Evolutionary conservation across 2,113 vertebrate genomes (phyloP).

Genomic region (Grammomys surdaster): DNA sequence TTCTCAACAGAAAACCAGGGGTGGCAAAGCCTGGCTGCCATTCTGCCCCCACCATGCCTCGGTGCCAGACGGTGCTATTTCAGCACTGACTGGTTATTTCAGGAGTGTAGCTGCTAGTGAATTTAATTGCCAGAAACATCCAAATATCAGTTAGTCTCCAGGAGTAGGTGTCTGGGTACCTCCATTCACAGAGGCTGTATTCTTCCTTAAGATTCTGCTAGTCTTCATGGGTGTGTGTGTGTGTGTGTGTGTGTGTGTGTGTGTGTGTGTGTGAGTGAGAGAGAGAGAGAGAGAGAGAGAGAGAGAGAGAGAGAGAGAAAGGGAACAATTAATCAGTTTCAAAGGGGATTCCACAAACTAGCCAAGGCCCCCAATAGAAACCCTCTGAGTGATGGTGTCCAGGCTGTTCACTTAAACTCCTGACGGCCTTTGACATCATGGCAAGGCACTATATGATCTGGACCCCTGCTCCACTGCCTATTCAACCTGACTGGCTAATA

Average conservation of each 20-base stretch:
- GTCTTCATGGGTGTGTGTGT: background rate
- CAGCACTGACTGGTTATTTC: background rate
- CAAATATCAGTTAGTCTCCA: background rate
- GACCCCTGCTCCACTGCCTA: constrained; percentile 28
- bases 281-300: no score
- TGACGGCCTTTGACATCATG: background rate
- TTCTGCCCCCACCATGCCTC: background rate
- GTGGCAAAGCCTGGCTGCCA: background rate
- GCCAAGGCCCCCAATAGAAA: constrained; percentile 31
- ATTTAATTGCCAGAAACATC: background rate
- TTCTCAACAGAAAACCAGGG: background rate
- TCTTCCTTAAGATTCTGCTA: background rate
- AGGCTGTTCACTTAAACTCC: background rate
- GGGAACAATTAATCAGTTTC: background rate
- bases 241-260: no score
- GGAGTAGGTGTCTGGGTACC: background rate
- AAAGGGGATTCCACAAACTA: constrained; percentile 1
- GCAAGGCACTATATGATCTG: background rate
- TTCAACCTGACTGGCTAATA: constrained; percentile 28
- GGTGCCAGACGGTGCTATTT: background rate
- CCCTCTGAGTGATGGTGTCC: constrained; percentile 38
- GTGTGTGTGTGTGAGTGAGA: no score
- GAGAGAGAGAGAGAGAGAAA: no score
- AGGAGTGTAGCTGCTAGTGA: background rate
- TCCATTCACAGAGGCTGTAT: background rate